A percentile compares a stretch with the other conserved stretches of the same genome.
phyloP scores from a whole-genome alignment of 2,888 invertebrate species.

The Scaptodrosophila latifasciaeformis region DNA sequence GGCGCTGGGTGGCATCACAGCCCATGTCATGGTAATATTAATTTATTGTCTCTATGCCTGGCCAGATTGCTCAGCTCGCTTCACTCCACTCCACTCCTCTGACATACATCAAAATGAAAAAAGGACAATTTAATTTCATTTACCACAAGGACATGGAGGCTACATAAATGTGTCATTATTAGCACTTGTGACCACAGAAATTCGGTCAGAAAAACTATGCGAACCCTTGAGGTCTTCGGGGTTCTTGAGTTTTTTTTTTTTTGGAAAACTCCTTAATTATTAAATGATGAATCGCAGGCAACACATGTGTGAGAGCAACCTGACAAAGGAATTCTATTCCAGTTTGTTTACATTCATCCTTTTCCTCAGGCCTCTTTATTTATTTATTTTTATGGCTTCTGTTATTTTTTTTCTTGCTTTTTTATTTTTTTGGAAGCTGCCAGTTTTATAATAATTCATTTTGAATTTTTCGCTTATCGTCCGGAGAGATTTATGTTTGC shows the following conservation, averaged over 20 bases:
- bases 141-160: slow-evolving; percentile 24
- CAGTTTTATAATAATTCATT: slow-evolving; percentile 56
- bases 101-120: slow-evolving; percentile 59
- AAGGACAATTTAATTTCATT: slow-evolving; percentile 68
- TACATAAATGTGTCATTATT: slow-evolving; percentile 51
- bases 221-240: too few relatives aligned
- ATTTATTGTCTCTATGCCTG: slow-evolving; percentile 55
- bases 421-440: too few relatives aligned
- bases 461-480: slow-evolving; percentile 63
- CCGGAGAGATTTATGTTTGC: slow-evolving; percentile 56
- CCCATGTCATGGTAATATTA: slow-evolving; percentile 49
- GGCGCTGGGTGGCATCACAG: slow-evolving; percentile 1
- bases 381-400: too few relatives aligned
- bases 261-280: slow-evolving; percentile 66
- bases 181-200: slow-evolving; percentile 64
- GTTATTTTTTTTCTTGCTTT: too few relatives aligned
- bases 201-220: slow-evolving; percentile 49
- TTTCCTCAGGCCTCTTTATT: too few relatives aligned
- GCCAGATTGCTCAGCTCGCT: not conserved
- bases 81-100: slow-evolving; percentile 1
- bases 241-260: too few relatives aligned
- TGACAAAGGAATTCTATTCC: too few relatives aligned
- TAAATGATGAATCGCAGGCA: slow-evolving; percentile 62
- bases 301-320: slow-evolving; percentile 36
- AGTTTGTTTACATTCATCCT: too few relatives aligned